A percentile compares a stretch with the other conserved stretches of the same genome.
Conservation (phyloP, 2,888 invertebrate genomes). For the Eupithecia pulchellata region DNA sequence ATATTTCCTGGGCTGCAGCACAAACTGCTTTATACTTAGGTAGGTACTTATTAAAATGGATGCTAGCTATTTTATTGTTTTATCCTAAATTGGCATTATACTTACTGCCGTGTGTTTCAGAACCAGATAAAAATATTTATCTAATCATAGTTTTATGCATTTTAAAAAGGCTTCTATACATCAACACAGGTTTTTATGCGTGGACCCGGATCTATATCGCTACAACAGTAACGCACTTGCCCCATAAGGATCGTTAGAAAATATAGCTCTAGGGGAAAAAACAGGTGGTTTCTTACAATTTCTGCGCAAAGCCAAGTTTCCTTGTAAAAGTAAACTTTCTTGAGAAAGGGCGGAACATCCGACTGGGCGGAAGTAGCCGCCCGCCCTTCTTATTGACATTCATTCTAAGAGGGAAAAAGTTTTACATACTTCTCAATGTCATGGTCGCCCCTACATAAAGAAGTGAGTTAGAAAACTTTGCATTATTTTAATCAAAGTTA, state of each 20-base stretch:
- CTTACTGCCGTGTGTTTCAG: no score
- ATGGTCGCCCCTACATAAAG: conserved; percentile 60
- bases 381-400: conserved; percentile 80
- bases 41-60: no score
- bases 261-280: conserved; percentile 4
- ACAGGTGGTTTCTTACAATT: conserved; percentile 40
- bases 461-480: conserved; percentile 42
- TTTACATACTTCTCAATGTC: conserved; percentile 71
- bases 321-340: conserved; percentile 69
- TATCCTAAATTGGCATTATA: no score
- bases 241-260: not conserved
- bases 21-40: no score
- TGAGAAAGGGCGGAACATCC: conserved; percentile 62
- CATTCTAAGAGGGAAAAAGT: conserved; percentile 78
- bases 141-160: no score
- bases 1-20: no score
- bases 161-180: not conserved
- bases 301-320: conserved; percentile 43
- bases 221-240: not conserved
- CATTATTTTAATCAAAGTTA: not conserved
- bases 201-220: not conserved
- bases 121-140: no score
- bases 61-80: no score
- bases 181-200: not conserved
- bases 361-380: conserved; percentile 72